Percentiles rank a stretch among this genome's conserved stretches.
Evolutionary conservation across 2,797 vertebrate species (phyloP).

Genomic region (Megaceryle alcyon): DNA sequence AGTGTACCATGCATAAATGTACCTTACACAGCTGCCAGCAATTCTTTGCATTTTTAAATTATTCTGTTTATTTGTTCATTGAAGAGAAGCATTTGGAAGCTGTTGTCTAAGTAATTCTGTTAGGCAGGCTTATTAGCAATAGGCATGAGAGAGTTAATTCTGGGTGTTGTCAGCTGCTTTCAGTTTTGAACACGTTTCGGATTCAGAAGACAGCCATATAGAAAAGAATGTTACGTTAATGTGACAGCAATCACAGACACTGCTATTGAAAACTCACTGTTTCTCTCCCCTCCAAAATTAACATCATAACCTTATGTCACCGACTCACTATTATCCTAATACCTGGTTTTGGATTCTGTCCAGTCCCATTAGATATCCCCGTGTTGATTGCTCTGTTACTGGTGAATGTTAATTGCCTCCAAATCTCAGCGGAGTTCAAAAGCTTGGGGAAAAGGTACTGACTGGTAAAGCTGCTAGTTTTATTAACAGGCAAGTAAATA

Average conservation of each 20-base stretch:
- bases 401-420: slow-evolving; percentile 84
- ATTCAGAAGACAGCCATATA: slow-evolving; percentile 47
- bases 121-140: slow-evolving; percentile 64
- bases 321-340: slow-evolving; percentile 80
- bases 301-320: slow-evolving; percentile 80
- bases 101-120: slow-evolving; percentile 43
- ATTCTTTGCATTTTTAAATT: background rate
- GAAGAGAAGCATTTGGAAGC: slow-evolving; percentile 54
- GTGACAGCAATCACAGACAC: slow-evolving; percentile 66
- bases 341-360: slow-evolving; percentile 84
- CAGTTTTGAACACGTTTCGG: slow-evolving; percentile 31
- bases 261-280: slow-evolving; percentile 69
- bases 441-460: slow-evolving; percentile 65
- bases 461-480: slow-evolving; percentile 74
- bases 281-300: slow-evolving; percentile 75
- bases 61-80: slow-evolving; percentile 27
- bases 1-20: background rate
- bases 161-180: slow-evolving; percentile 64
- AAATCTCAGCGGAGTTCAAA: slow-evolving; percentile 81
- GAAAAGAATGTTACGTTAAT: slow-evolving; percentile 65
- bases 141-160: slow-evolving; percentile 71
- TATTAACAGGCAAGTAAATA: slow-evolving; percentile 76
- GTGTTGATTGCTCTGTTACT: slow-evolving; percentile 84
- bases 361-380: slow-evolving; percentile 82
- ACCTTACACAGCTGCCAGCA: background rate